Base-by-base conservation (phyloP, 2,888 invertebrate genomes). In the Parnassius orleans region DNA sequence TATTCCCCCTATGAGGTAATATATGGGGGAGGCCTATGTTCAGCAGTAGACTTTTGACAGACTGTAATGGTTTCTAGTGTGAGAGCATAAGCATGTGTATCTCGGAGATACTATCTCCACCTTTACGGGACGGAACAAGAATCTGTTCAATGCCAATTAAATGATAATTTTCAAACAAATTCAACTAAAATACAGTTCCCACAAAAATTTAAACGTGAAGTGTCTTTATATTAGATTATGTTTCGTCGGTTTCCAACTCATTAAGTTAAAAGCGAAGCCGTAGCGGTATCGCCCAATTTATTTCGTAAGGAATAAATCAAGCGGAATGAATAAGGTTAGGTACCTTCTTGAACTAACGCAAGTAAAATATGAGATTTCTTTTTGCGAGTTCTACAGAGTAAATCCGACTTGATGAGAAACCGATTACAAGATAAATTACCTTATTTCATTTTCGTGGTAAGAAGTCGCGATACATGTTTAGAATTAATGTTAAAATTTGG, bases 211-310 rank as follows among this genome's bases (percentile, higher is more conserved):
- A 56, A 53, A 53, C 15, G 41, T 42, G 41, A 24, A 24, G 53
- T 59, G 9, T 41, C 53, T 14, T 46, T 53, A 53, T 41, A 47
- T n/a, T 9, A 41, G 53, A 15, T 53, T 19, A n/a, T 47, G 41
- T 59, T 53, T 10, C 59, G 14, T n/a, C 53, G 59, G 42, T 47
- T 59, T 59, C 44, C 53, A 51, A 24, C 59, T 59, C 59, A 59
- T 59, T 59, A 59, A 53, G 42, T 47, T 53, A 46, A 53, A 53
- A 59, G 47, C 46, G 53, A 43, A 53, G 59, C 53, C 44, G 53
- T 53, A 53, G 15, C 43, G 53, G 19, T n/a, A 50, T 53, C 19
- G 53, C 50, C 44, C 51, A 50, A 60, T 60, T 60, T 55, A 48
- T 60, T 60, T 14, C 19, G 33, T 50, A 55, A 55, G 54, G 19